Base-by-base conservation (phyloP, 2,888 invertebrate genomes). In the Erebia aethiops region DNA sequence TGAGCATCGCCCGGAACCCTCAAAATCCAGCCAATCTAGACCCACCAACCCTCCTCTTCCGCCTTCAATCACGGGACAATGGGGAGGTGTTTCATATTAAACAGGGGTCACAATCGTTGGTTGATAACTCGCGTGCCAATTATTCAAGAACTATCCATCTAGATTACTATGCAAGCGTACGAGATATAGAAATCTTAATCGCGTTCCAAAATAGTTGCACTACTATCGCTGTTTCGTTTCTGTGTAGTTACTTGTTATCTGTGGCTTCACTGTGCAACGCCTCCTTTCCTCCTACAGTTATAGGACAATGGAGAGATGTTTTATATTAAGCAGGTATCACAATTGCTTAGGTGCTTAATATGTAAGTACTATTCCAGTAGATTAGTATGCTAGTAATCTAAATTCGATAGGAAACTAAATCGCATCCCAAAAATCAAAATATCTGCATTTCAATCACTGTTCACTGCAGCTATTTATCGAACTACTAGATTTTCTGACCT, bases 91-190 rank as follows among this genome's bases (percentile, higher is more conserved):
- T 80, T 71, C 74, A 43, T 71, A 72, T 67, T 73, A 74, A 60
- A 14, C 84, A 82, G 87, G 71, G 79, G 77, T 74, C 75, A 75
- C 71, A 69, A 72, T 72, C 74, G 21, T 41, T 75, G 71, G 75
- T 61, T 16, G 46, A 56, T 67, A 46, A 62, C 54, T 61, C 58
- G 71, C 74, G 76, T 78, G 70, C 88, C 86, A 86, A 79, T 83
- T 77, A 77, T 75, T 76, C 74, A 76, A 86, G 86, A 85, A 75
- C 88, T 79, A 72, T 79, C 76, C 72, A 64, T 77, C 79, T 79
- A 81, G 82, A 79, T 78, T 79, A 80, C 79, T 77, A 81, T 77
- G 80, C 79, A 77, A 77, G 76, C 73, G 75, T 76, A 80, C 80
- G 79, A 79, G 85, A 71, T 67, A 66, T 69, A 72, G 61, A 43